These are phyloP conservation scores for Archaeoteleia sp. DNA, from an alignment of 2,888 invertebrate species.

Conservation along the genomic window DNA sequence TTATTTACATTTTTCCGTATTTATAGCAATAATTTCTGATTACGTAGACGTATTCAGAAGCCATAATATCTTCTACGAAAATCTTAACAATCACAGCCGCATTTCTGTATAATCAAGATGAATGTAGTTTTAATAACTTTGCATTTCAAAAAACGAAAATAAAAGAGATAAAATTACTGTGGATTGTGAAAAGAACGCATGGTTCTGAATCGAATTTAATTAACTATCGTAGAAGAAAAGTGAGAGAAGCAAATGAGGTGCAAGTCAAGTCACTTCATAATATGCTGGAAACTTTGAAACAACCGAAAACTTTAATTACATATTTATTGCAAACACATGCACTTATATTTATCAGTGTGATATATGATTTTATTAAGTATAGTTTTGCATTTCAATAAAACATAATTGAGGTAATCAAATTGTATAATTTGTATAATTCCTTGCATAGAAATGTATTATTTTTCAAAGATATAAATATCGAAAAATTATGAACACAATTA, in stretches of 20 bases:
- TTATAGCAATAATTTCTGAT: no score
- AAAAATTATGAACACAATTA: no score
- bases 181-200: conserved; percentile 23
- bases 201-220: conserved; percentile 40
- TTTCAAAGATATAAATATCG: no score
- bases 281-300: background rate
- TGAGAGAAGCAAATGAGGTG: conserved; percentile 14
- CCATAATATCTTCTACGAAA: conserved; percentile 1
- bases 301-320: no score
- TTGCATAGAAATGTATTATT: no score
- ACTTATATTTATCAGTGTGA: no score
- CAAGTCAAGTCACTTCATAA: conserved; percentile 12
- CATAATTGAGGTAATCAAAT: no score
- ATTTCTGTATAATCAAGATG: conserved; percentile 38
- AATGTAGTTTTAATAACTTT: conserved; percentile 47
- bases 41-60: background rate
- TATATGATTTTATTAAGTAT: no score
- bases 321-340: no score
- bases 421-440: no score
- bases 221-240: conserved; percentile 32
- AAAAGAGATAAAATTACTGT: conserved; percentile 11
- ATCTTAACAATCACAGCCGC: conserved; percentile 11
- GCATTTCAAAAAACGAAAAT: conserved; percentile 9
- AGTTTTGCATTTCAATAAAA: no score
- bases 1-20: no score